Evolutionary conservation across 1,140 invertebrate genomes (phyloP).

Genomic region (Euura lappo): DNA sequence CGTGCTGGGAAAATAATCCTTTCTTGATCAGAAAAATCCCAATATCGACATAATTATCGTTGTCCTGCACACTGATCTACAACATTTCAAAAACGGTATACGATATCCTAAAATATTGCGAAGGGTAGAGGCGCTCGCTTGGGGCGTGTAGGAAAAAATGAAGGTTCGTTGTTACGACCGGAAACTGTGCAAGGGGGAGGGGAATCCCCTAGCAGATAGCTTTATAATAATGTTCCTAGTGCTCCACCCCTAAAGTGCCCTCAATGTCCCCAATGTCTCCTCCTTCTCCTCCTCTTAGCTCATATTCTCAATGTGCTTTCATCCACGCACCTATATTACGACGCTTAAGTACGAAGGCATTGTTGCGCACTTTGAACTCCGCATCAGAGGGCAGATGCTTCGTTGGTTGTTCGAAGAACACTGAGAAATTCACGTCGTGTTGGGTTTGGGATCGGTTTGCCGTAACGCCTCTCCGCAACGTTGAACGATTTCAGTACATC

Average conservation of each 20-base stretch:
- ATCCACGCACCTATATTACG: background rate
- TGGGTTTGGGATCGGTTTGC: too few relatives aligned
- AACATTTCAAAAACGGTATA: too few relatives aligned
- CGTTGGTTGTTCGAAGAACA: background rate
- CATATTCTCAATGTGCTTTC: background rate
- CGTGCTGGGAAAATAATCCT: conserved; percentile 2
- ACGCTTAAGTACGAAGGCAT: conserved; percentile 21
- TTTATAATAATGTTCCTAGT: conserved; percentile 40
- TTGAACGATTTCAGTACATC: too few relatives aligned
- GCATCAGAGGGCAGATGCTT: background rate
- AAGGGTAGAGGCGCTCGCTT: too few relatives aligned
- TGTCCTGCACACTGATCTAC: too few relatives aligned
- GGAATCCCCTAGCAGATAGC: conserved; percentile 30
- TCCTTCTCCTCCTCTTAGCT: conserved; percentile 11
- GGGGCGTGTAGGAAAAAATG: background rate
- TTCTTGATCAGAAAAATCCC: background rate
- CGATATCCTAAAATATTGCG: too few relatives aligned
- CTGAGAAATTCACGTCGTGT: background rate
- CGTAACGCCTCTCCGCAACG: too few relatives aligned
- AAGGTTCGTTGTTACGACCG: conserved; percentile 51
- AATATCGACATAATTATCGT: too few relatives aligned
- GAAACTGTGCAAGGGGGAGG: conserved; percentile 35
- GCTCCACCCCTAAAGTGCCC: conserved; percentile 48
- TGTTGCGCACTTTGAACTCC: conserved; percentile 39
- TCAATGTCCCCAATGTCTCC: conserved; percentile 32